A percentile compares a stretch with the other conserved stretches of the same genome.
Evolutionary conservation across 2,888 invertebrate species (phyloP).

Genomic region (Philereme transversata): DNA sequence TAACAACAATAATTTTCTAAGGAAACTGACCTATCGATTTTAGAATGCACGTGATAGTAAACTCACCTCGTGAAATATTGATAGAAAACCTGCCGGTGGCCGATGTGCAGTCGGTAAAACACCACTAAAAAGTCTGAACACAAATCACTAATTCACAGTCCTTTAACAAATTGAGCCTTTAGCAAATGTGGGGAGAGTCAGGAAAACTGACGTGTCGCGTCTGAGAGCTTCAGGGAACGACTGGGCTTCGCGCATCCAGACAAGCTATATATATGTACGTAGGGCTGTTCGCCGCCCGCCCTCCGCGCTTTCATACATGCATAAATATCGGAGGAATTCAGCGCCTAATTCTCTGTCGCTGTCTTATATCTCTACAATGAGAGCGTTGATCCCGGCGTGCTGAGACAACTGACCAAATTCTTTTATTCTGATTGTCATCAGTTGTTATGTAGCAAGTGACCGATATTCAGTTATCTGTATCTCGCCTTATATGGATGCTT

Average conservation of each 20-base stretch:
- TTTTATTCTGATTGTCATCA: constrained; percentile 44
- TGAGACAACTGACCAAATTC: constrained; percentile 69
- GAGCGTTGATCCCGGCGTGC: constrained; percentile 79
- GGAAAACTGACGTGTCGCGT: constrained; percentile 49
- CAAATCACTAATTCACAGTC: constrained; percentile 59
- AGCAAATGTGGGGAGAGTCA: constrained; percentile 35
- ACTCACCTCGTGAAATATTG: constrained; percentile 45
- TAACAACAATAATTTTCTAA: not conserved
- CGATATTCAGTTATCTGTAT: constrained; percentile 47
- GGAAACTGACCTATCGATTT: constrained; percentile 16
- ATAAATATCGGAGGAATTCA: constrained; percentile 79
- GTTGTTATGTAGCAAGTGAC: constrained; percentile 43
- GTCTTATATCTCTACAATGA: constrained; percentile 75
- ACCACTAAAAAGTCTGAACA: constrained; percentile 51
- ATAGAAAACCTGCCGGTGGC: constrained; percentile 25
- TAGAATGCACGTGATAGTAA: not conserved
- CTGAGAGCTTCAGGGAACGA: constrained; percentile 58
- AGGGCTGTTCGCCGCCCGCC: constrained; percentile 64
- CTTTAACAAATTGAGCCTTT: constrained; percentile 35
- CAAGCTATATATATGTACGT: constrained; percentile 74
- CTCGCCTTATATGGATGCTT: constrained; percentile 49
- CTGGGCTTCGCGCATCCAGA: constrained; percentile 71
- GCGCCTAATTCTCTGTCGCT: constrained; percentile 80
- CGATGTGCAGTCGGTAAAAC: constrained; percentile 39
- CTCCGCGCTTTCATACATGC: constrained; percentile 69